Evolutionary conservation across 2,888 invertebrate genomes (phyloP).

Genomic region (Cantharis nigra): DNA sequence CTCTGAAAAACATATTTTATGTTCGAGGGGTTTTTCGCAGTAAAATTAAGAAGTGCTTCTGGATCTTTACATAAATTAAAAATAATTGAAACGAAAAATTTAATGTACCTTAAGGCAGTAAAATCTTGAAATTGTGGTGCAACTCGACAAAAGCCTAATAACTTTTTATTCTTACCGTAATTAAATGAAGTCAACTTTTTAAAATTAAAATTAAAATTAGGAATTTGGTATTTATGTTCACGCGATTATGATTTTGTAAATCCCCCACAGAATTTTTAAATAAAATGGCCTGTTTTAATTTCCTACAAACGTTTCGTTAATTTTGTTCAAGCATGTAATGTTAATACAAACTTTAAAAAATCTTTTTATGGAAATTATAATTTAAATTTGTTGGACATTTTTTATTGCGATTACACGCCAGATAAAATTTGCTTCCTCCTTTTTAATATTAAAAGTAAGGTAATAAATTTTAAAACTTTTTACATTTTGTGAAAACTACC

Average conservation of each 20-base stretch:
- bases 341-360: not conserved
- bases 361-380: not conserved
- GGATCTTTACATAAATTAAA: not conserved
- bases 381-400: not conserved
- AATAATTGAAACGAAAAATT: not conserved
- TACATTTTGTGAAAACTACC: not conserved
- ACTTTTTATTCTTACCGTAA: not conserved
- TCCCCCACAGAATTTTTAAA: not conserved
- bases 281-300: not conserved
- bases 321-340: not conserved
- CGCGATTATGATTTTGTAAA: not conserved
- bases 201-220: not conserved
- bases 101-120: not conserved
- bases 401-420: not conserved
- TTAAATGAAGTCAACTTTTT: not conserved
- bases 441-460: not conserved
- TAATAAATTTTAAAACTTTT: not conserved
- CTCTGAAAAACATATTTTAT: no score
- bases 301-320: not conserved
- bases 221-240: not conserved
- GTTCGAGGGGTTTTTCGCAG: not conserved
- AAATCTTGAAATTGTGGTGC: not conserved
- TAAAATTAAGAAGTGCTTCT: not conserved
- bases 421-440: not conserved
- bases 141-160: not conserved